Percentiles rank a stretch among this genome's conserved stretches.
phyloP scores from a whole-genome alignment of 1,140 invertebrate genomes.

The Amyelois transitella region DNA sequence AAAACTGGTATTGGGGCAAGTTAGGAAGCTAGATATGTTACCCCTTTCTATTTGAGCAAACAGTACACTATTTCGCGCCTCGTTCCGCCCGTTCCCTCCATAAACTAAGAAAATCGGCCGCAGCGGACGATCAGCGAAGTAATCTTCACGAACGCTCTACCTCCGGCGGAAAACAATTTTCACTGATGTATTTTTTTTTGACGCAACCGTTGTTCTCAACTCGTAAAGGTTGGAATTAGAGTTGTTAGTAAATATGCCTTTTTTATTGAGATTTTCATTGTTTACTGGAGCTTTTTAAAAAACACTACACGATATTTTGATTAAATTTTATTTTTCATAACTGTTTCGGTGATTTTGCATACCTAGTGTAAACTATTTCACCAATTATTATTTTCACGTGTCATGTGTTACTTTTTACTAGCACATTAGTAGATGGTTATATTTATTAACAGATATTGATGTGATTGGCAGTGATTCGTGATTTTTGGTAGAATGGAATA shows the following conservation, averaged over 20 bases:
- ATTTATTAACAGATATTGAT: too few relatives aligned
- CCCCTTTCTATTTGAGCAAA: conserved; percentile 17
- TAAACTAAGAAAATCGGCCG: conserved; percentile 39
- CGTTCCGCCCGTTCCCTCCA: conserved; percentile 25
- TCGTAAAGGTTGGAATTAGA: conserved; percentile 19
- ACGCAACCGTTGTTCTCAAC: conserved; percentile 24
- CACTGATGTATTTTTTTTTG: conserved; percentile 38
- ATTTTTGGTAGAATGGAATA: too few relatives aligned
- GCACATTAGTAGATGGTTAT: too few relatives aligned
- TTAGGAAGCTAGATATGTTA: not conserved
- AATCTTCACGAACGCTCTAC: conserved; percentile 37
- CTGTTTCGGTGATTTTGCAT: too few relatives aligned
- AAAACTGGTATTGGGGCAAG: not conserved
- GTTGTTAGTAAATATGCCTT: too few relatives aligned
- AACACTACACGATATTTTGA: too few relatives aligned
- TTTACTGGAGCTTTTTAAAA: not conserved
- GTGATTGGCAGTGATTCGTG: too few relatives aligned
- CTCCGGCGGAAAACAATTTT: conserved; percentile 41
- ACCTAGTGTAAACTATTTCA: too few relatives aligned
- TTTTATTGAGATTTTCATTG: too few relatives aligned
- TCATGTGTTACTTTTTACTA: too few relatives aligned
- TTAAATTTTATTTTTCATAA: too few relatives aligned
- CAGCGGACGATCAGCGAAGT: conserved; percentile 34
- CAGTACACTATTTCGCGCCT: conserved; percentile 27
- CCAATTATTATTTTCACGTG: too few relatives aligned